phyloP scores from a whole-genome alignment of 2,797 vertebrate genomes.

The Myioborus miniatus region DNA sequence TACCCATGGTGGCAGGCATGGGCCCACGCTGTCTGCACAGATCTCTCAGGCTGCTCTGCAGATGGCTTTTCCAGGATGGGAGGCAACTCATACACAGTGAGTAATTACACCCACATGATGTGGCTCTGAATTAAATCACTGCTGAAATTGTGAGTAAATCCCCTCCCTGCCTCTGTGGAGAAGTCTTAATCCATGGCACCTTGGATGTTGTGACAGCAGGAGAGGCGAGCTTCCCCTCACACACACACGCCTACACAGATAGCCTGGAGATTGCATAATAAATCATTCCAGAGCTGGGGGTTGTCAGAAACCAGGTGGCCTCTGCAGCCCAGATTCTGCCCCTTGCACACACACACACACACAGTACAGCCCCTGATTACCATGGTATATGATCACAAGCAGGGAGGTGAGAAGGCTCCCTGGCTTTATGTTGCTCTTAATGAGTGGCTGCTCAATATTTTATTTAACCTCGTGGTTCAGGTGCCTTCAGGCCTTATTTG shows the following conservation, averaged over 20 bases:
- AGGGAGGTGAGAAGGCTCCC: background rate
- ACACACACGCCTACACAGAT: background rate
- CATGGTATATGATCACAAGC: accelerated
- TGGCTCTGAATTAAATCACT: background rate
- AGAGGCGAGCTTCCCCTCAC: background rate
- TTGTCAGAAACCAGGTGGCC: background rate
- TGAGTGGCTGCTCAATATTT: slow-evolving; percentile 40
- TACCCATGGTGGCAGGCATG: accelerated
- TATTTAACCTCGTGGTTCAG: slow-evolving; percentile 22
- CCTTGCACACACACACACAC: accelerated
- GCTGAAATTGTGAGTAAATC: background rate
- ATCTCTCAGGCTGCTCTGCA: background rate
- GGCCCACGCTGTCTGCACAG: background rate
- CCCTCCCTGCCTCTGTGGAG: accelerated
- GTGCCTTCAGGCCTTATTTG: slow-evolving; percentile 15
- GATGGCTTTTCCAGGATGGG: background rate
- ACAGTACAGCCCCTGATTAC: accelerated
- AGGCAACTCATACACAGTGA: background rate
- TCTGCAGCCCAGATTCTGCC: background rate
- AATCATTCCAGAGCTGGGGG: background rate
- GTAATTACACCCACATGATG: background rate
- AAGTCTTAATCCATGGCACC: background rate
- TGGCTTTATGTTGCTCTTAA: slow-evolving; percentile 6
- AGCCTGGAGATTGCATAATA: background rate
- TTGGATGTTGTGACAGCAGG: slow-evolving; percentile 1